Percentiles rank a stretch among this genome's conserved stretches.
Evolutionary conservation across 30 jellyfish, hydroid and myxozoan genomes (phyloP).

Genomic region (Rhopilema esculentum): DNA sequence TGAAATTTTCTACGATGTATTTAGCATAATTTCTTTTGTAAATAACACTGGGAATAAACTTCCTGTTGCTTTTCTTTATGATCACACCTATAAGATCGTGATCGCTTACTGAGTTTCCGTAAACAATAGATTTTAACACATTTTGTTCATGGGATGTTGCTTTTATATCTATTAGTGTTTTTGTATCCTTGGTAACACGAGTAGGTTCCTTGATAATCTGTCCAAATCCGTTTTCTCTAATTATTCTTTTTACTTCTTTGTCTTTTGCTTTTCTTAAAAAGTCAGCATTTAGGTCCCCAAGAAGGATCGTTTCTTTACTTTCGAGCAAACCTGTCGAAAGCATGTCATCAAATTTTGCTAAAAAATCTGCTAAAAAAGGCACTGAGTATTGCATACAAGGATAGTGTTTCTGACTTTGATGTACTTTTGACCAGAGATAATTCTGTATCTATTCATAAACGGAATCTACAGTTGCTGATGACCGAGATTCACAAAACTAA

Average conservation of each 20-base stretch:
- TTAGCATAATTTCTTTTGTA: slow-evolving; percentile 32
- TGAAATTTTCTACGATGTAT: slow-evolving; percentile 21
- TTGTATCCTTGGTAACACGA: slow-evolving; percentile 31
- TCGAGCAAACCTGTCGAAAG: neutral
- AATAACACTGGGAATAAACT: slow-evolving; percentile 2
- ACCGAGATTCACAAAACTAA: no score
- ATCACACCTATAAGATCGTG: slow-evolving; percentile 54
- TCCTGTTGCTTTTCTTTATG: slow-evolving; percentile 13
- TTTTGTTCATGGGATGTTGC: slow-evolving; percentile 44
- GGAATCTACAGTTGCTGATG: no score
- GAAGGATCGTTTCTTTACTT: slow-evolving; percentile 33
- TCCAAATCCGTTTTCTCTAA: slow-evolving; percentile 12
- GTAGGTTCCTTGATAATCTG: slow-evolving; percentile 37
- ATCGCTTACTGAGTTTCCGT: slow-evolving; percentile 50
- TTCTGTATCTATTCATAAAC: neutral
- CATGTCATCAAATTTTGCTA: neutral
- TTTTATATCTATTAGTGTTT: slow-evolving; percentile 23
- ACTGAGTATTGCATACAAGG: neutral
- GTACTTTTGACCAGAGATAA: neutral
- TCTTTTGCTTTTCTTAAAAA: slow-evolving; percentile 26
- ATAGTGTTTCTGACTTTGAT: neutral
- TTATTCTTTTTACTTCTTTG: slow-evolving; percentile 44
- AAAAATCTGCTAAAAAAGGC: no score
- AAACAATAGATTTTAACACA: slow-evolving; percentile 31
- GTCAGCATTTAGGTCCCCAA: slow-evolving; percentile 51